Base-by-base conservation (phyloP, 2,113 vertebrate genomes). In the Hyla sarda region DNA sequence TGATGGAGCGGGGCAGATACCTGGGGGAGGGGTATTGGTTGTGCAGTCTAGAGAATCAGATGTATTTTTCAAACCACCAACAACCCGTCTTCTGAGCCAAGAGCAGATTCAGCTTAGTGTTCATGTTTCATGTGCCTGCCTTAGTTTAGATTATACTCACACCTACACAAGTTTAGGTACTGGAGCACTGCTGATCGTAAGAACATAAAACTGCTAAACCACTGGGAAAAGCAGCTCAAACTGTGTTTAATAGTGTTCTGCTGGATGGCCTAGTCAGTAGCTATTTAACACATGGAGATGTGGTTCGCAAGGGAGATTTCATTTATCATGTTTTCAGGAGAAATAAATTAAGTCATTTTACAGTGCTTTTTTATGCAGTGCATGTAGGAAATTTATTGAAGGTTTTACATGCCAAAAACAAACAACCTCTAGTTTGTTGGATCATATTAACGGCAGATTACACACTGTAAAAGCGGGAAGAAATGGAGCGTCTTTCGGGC, bases 241-340 rank as follows among this genome's bases (percentile, higher is more conserved):
- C 69, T 47, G 69, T 32, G 52, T 62, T 84, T 83, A 83, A 74
- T 83, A 56, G 82, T 17, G 48, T 58, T 65, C 72, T 75, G 54
- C 71, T 30, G 54, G 54, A 71, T 47, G 28, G 52, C 60, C 72
- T 50, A 41, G 82, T 60, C 69, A 45, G 69, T 37, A 47, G 50
- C 69, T 60, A 34, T 56, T 83, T 83, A 73, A 58, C 82, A 41
- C 21, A 19, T 54, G 69, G 34, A 83, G 71, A 83, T 83, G 82
- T 74, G 82, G 52, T 48, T 83, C 82, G 58, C 82, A 60, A 41
- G 69, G 52, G 69, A 83, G 21, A 60, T 74, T 60, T 28, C 30
- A 83, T 83, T 83, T 83, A 74, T 47, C 37, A 9, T 50, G 41
- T 73, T 52, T 83, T 83, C 50, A 8, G 74, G 50, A 83, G 34